Percentiles rank a stretch among this genome's conserved stretches.
Conservation (phyloP, 1,140 invertebrate species). For the Eupristina koningsbergeri region DNA sequence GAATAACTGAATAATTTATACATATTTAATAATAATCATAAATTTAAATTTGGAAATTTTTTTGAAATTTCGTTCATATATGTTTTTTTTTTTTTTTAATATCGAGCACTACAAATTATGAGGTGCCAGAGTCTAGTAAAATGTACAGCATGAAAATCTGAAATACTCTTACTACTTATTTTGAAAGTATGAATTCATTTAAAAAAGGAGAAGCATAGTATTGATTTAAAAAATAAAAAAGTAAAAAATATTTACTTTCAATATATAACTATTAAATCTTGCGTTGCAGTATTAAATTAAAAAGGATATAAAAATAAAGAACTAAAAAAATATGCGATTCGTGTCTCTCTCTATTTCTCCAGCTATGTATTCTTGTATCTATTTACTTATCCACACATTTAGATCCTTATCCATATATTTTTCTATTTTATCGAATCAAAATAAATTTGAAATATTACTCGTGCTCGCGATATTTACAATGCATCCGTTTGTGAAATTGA, state of each 20-base stretch:
- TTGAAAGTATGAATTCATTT: neutral
- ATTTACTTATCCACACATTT: too few relatives aligned
- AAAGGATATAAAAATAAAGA: too few relatives aligned
- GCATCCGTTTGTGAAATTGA: neutral
- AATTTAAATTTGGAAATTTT: too few relatives aligned
- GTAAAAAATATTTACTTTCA: neutral
- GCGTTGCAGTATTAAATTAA: too few relatives aligned
- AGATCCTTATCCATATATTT: too few relatives aligned
- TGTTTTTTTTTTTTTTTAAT: neutral
- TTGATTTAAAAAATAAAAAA: neutral
- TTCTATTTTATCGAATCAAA: too few relatives aligned
- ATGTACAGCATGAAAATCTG: neutral
- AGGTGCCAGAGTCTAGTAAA: neutral
- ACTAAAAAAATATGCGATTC: too few relatives aligned
- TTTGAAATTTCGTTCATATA: neutral
- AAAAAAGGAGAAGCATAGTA: neutral
- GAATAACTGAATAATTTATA: too few relatives aligned
- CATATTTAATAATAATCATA: too few relatives aligned
- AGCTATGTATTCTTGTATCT: neutral
- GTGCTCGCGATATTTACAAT: neutral
- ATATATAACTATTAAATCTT: neutral
- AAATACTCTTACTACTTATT: neutral
- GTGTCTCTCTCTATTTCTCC: neutral
- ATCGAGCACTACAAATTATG: neutral
- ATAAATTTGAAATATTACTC: neutral